Evolutionary conservation across 2,888 invertebrate species (phyloP), one percentile per base, ranked within the genome.

Genomic region (Dasypolia templi): DNA sequence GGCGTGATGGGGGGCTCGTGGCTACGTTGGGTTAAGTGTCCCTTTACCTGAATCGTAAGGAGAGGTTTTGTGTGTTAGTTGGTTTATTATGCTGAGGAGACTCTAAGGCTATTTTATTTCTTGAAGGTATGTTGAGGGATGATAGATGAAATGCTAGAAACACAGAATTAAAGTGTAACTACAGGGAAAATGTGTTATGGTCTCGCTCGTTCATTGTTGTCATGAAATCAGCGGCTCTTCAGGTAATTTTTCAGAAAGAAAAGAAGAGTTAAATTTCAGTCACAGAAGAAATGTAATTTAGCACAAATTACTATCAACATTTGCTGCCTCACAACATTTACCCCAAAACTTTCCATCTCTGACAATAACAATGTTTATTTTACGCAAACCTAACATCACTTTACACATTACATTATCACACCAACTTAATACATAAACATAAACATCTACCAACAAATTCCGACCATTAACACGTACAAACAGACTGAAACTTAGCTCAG

Each of bases 1-100:
- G 67, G 73, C 72, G 79, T 66, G 82, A 77, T 78, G 75, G 73
- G 76, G 75, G 79, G 58, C 76, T 79, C 51, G 51, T 72, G 71
- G 58, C 42, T 63, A 42, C 67, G 66, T 32, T 59, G 42, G 79
- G 82, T 82, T 82, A 82, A 79, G 82, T 73, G 75, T 69, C 74
- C 67, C 67, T 73, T 61, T 81, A 79, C 82, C 82, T 82, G 80
- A 46, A 46, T 65, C 55, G 39, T 58, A 66, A 67, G 73, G 44
- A 62, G 51, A 39, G 68, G 32, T 66, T 72, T 75, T 66, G 66
- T 81, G 46, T 81, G 64, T 58, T 69, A 81, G 77, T 69, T 81
- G 81, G 63, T 81, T 73, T 81, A 81, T 81, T 81, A 77, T 73
- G 55, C 77, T 69, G 68, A 72, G 71, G 53, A 69, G 67, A 7